phyloP scores from a whole-genome alignment of 2,888 invertebrate species.

The Iphiclides podalirius region DNA sequence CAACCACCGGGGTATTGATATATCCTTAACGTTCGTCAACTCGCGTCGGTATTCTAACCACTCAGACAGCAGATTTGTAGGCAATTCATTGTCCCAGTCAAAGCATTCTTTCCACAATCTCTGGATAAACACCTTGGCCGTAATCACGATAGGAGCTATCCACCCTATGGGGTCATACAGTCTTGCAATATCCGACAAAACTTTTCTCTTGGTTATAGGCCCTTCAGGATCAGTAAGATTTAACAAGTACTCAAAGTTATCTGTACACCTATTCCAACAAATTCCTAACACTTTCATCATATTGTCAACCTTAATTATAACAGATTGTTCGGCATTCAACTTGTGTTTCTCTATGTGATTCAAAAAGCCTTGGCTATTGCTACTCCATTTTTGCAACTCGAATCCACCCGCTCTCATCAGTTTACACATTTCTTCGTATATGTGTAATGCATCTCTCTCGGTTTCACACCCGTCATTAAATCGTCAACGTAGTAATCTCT shows the following conservation, averaged over 20 bases:
- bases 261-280: neutral
- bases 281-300: neutral
- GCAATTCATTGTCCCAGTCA: slow-evolving; percentile 20
- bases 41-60: slow-evolving; percentile 5
- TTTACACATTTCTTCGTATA: neutral
- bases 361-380: slow-evolving; percentile 1
- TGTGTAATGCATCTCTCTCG: neutral
- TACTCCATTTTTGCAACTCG: slow-evolving; percentile 1
- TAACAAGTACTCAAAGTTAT: neutral
- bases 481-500: slow-evolving; percentile 1
- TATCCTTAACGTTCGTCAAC: neutral
- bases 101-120: slow-evolving; percentile 21
- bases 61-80: slow-evolving; percentile 10
- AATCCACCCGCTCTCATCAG: slow-evolving; percentile 8
- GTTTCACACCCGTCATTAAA: slow-evolving; percentile 7
- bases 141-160: slow-evolving; percentile 26
- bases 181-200: slow-evolving; percentile 28
- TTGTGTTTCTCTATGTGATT: neutral
- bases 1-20: neutral
- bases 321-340: neutral
- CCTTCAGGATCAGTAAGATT: neutral
- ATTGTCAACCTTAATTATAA: neutral
- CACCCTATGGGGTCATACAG: slow-evolving; percentile 30
- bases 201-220: slow-evolving; percentile 23
- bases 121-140: slow-evolving; percentile 27